A percentile compares a stretch with the other conserved stretches of the same genome.
phyloP scores from a whole-genome alignment of 2,113 vertebrate species.

The Myrmecophaga tridactyla region DNA sequence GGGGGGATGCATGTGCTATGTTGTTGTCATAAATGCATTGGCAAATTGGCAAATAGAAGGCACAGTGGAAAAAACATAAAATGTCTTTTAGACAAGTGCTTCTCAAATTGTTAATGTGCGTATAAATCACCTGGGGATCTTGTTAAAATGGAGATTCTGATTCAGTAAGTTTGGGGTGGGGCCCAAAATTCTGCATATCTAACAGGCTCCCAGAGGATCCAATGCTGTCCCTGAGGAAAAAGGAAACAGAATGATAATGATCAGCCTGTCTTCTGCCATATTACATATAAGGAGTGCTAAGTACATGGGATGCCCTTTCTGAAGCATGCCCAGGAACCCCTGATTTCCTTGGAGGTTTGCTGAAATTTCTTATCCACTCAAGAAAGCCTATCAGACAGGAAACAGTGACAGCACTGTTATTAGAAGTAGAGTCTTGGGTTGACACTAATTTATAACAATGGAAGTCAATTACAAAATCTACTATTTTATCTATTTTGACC shows the following conservation, averaged over 20 bases:
- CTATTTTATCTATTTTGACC: neutral
- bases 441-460: neutral
- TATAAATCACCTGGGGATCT: neutral
- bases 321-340: neutral
- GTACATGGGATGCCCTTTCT: neutral
- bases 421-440: neutral
- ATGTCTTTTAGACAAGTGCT: neutral
- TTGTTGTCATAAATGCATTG: neutral
- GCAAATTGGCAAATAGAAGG: neutral
- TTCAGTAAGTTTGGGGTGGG: neutral
- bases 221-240: rapidly evolving
- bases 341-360: neutral
- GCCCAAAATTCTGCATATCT: neutral
- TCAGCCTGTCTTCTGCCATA: neutral
- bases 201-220: neutral
- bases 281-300: neutral
- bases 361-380: neutral
- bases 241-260: neutral
- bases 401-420: rapidly evolving
- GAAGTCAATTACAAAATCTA: neutral
- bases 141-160: neutral
- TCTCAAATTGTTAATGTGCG: neutral
- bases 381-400: neutral
- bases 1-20: rapidly evolving
- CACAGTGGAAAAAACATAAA: neutral